Evolutionary conservation across 2,888 invertebrate species (phyloP), one percentile per base, ranked within the genome.

Genomic region (Cordilura impudica): DNA sequence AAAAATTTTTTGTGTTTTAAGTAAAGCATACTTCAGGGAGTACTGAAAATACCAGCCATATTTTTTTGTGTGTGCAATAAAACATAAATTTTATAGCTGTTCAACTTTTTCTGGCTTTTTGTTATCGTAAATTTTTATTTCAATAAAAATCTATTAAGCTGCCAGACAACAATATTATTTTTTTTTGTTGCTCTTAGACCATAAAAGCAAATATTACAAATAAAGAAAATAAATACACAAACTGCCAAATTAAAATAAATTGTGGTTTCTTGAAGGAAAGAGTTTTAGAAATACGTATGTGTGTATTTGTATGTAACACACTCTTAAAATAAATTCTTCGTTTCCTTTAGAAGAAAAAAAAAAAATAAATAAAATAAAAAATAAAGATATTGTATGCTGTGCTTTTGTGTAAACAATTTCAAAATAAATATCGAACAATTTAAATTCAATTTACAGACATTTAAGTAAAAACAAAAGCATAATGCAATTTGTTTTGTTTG

Each of bases 121-220:
- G n/a, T 51, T 45, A n/a, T 39, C 35, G 19, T 23, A 58, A 21
- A 66, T 51, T 73, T n/a, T 51, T 63, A 76, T 65, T 71, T 75
- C 71, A 71, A 75, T 75, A 71, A 71, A 74, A 66, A 71, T 79
- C 74, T 71, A 66, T 79, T 66, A 74, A 74, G 49, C 66, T 79
- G 78, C 53, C 74, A 79, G 70, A 74, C 66, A 71, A 51, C 71
- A 53, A 72, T 45, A 45, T 69, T 61, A 78, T 58, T 45, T 61
- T 54, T 67, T 73, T 23, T 51, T 51, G 23, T n/a, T 14, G 0
- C 2, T 6, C 7, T 23, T 31, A 61, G 26, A 29, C 21, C 14
- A 61, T 19, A 65, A 73, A 73, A 73, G 45, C 53, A 66, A 74
- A 53, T 16, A 58, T 60, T 53, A 35, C 26, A 56, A 76, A 76